These are phyloP conservation scores for Hydriomena furcata DNA, from an alignment of 2,888 invertebrate genomes.

Conservation along the genomic window DNA sequence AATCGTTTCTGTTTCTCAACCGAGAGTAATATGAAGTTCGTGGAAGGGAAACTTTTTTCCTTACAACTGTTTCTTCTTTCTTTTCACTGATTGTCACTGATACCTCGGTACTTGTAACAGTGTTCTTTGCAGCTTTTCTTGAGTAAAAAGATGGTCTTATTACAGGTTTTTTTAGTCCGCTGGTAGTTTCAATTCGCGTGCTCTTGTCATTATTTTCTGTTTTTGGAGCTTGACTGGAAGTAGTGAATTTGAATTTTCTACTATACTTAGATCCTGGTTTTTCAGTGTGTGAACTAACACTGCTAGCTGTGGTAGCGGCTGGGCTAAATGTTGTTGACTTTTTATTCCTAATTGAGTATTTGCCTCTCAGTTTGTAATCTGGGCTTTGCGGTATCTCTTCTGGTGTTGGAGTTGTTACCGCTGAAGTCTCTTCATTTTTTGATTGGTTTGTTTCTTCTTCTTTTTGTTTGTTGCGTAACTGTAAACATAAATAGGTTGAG, in stretches of 20 bases:
- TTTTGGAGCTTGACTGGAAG: slow-evolving; percentile 52
- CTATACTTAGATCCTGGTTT: slow-evolving; percentile 61
- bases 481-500: slow-evolving; percentile 40
- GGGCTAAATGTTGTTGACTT: slow-evolving; percentile 54
- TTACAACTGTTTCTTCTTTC: slow-evolving; percentile 37
- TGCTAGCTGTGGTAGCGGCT: slow-evolving; percentile 38
- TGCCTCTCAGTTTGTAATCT: slow-evolving; percentile 58
- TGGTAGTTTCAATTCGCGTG: slow-evolving; percentile 49
- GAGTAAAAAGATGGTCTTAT: slow-evolving; percentile 58
- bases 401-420: slow-evolving; percentile 39
- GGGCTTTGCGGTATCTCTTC: slow-evolving; percentile 44
- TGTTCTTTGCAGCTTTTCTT: slow-evolving; percentile 52
- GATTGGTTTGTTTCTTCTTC: slow-evolving; percentile 47
- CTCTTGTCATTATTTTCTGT: slow-evolving; percentile 44
- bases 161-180: slow-evolving; percentile 52
- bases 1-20: slow-evolving; percentile 47
- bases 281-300: slow-evolving; percentile 44
- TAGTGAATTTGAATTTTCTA: slow-evolving; percentile 65
- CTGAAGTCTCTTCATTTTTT: slow-evolving; percentile 39
- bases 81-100: slow-evolving; percentile 40
- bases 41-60: slow-evolving; percentile 52
- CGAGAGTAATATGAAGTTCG: slow-evolving; percentile 70
- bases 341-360: slow-evolving; percentile 57
- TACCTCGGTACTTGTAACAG: slow-evolving; percentile 45
- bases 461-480: slow-evolving; percentile 62